Evolutionary conservation across 2,888 invertebrate species (phyloP), one percentile per base, ranked within the genome.

Genomic region (Oegoconia quadripuncta): DNA sequence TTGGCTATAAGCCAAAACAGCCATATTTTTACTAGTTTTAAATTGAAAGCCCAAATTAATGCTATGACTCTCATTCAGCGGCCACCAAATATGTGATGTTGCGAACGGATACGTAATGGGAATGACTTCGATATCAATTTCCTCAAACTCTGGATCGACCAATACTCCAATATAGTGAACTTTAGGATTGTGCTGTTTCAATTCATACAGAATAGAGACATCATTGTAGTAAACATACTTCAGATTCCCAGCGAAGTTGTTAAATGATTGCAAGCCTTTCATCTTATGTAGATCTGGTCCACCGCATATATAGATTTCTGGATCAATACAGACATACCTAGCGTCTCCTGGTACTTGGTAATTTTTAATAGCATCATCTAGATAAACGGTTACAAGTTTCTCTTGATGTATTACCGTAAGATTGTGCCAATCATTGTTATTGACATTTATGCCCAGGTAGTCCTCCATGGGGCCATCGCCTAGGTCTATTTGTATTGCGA

Each of bases 201-300:
- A 76, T 65, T 96, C 96, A 69, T 97, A 96, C 45, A 98, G 88
- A 50, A 98, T 95, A 0, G 96, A 96, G 18, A 96, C 93, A 64
- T 97, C 96, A 73, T 97, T 97, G 78, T 96, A 97, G 73, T 95
- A 97, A 31, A 97, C 95, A 71, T 96, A 96, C 68, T 96, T 96
- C 23, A 98, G 74, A 55, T 95, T 95, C 15, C 98, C 96, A 53
- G 94, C 94, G 69, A 96, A 96, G 78, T 95, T 95, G 73, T 95
- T 95, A 56, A 93, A 91, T 41, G 93, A 96, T 61, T 91, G 91
- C 52, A 95, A 82, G 33, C 97, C 95, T 73, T 92, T 92, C 84
- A 94, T 95, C 76, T 95, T 95, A 63, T 93, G 89, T 44, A 95
- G 74, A 68, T 95, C 95, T 1, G 96, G 95, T 2, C 96, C 97